These are phyloP conservation scores for Mormyrops attenuatus DNA, from an alignment of 2,797 vertebrate genomes.

Conservation along the genomic window DNA sequence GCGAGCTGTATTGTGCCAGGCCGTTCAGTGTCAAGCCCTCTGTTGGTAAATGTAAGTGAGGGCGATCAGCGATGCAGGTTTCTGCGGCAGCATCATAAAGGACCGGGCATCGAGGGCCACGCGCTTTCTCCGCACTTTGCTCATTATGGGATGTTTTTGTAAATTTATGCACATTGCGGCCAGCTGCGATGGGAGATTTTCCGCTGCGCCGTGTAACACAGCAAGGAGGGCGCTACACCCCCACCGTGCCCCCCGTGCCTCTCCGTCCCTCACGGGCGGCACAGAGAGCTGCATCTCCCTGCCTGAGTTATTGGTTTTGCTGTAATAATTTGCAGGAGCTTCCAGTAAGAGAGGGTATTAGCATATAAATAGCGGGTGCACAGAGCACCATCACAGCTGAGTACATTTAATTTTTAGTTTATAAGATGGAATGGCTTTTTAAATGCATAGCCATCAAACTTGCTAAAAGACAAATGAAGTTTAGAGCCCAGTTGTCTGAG, in stretches of 20 bases:
- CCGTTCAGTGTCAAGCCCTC: not conserved
- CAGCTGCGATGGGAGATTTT: not conserved
- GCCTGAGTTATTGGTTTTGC: conserved; percentile 86
- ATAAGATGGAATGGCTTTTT: conserved; percentile 99
- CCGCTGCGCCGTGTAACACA: not conserved
- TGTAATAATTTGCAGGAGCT: conserved; percentile 95
- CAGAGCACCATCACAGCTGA: conserved; percentile 94
- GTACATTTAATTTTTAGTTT: conserved; percentile 99
- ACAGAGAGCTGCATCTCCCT: not conserved
- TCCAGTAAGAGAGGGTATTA: conserved; percentile 86
- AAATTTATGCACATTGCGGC: not conserved
- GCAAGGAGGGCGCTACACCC: not conserved
- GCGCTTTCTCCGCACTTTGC: not conserved
- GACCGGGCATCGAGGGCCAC: not conserved
- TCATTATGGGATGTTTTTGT: conserved; percentile 5
- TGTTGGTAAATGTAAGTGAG: not conserved
- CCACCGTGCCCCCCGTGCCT: not conserved
- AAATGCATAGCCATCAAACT: conserved; percentile 94
- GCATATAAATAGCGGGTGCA: conserved; percentile 99
- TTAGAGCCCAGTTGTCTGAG: conserved; percentile 83
- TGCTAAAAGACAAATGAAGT: conserved; percentile 96
- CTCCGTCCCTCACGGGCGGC: not conserved
- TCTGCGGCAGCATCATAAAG: not conserved
- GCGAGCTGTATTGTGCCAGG: not conserved
- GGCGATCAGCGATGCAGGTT: not conserved